Conservation (phyloP, 2,113 vertebrate species). For the Dryoscopus gambensis region DNA sequence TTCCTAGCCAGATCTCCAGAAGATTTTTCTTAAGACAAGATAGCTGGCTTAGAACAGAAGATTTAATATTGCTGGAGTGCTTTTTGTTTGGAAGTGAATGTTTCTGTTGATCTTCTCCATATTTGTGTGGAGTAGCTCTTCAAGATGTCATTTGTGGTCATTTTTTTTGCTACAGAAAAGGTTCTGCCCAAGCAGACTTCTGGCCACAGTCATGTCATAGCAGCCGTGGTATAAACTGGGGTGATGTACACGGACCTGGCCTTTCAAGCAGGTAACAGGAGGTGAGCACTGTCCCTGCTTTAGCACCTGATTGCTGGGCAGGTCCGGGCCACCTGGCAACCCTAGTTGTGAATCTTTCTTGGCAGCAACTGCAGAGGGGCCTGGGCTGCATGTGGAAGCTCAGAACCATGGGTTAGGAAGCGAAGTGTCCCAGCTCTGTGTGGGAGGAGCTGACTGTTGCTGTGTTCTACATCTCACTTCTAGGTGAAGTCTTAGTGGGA, state of each 20-base stretch:
- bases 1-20: background rate
- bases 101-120: background rate
- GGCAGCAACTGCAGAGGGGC: background rate
- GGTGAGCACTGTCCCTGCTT: background rate
- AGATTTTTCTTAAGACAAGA: background rate
- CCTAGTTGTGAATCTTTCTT: background rate
- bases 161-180: background rate
- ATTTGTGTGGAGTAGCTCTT: background rate
- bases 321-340: background rate
- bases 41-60: background rate
- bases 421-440: background rate
- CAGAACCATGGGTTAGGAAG: background rate
- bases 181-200: background rate
- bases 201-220: background rate
- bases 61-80: background rate
- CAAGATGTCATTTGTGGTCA: background rate
- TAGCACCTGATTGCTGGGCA: background rate
- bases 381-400: background rate
- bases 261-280: background rate
- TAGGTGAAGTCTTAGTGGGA: background rate
- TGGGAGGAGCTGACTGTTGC: background rate
- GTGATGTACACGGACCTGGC: background rate
- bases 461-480: background rate
- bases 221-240: background rate
- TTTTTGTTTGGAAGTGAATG: background rate